A percentile compares a stretch with the other conserved stretches of the same genome.
phyloP scores from a whole-genome alignment of 2,113 vertebrate genomes.

The Callorhinus ursinus region DNA sequence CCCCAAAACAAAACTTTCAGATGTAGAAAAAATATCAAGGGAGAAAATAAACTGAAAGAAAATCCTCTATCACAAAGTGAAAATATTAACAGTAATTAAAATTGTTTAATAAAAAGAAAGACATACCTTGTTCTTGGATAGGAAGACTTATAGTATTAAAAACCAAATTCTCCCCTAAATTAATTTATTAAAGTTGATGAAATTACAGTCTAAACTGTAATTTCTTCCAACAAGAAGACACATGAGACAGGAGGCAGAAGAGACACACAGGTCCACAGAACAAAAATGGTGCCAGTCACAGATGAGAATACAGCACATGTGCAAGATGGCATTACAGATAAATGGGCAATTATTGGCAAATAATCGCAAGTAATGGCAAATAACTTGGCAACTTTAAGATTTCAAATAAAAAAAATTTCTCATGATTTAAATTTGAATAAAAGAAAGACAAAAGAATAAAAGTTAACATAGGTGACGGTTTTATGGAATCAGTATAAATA shows the following conservation, averaged over 20 bases:
- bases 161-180: conserved; percentile 41
- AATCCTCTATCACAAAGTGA: background rate
- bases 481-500: conserved; percentile 57
- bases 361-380: conserved; percentile 64
- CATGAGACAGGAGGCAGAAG: conserved; percentile 67
- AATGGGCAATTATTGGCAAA: conserved; percentile 67
- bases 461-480: conserved; percentile 65
- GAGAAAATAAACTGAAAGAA: conserved; percentile 42
- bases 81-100: conserved; percentile 46
- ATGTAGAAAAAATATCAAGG: background rate
- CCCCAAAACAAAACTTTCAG: background rate
- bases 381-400: conserved; percentile 52
- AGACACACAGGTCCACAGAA: conserved; percentile 66
- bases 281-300: conserved; percentile 62
- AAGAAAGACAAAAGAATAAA: conserved; percentile 68
- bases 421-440: conserved; percentile 57
- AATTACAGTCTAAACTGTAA: conserved; percentile 74
- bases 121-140: conserved; percentile 58
- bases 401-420: conserved; percentile 61
- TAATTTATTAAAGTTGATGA: conserved; percentile 74
- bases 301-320: conserved; percentile 50
- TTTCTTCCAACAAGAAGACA: conserved; percentile 67
- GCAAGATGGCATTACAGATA: conserved; percentile 64
- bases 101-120: conserved; percentile 47
- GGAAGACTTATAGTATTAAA: conserved; percentile 52